These are phyloP conservation scores for Rhopilema esculentum DNA, from an alignment of 30 jellyfish, hydroid and myxozoan genomes.

Conservation along the genomic window DNA sequence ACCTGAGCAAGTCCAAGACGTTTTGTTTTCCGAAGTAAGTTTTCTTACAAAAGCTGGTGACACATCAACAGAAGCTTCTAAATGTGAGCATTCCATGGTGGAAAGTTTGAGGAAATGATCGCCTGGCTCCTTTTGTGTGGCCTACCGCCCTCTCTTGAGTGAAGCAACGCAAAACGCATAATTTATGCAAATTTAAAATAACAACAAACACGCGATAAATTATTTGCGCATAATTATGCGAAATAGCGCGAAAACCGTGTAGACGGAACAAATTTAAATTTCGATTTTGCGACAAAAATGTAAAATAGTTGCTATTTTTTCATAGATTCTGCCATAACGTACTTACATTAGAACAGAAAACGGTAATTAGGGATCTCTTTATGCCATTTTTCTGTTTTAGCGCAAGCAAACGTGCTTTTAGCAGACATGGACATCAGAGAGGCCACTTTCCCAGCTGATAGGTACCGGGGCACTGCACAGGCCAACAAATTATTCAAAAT, in stretches of 20 bases:
- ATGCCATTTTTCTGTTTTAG: too few species aligned
- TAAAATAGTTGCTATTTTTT: too few species aligned
- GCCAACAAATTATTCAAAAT: too few species aligned
- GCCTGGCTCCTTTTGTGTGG: background rate
- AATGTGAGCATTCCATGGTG: slow-evolving; percentile 88
- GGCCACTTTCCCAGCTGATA: too few species aligned
- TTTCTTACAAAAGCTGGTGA: slow-evolving; percentile 86
- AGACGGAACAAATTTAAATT: too few species aligned
- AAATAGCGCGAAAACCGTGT: background rate
- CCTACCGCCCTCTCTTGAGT: slow-evolving; percentile 9
- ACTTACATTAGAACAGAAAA: too few species aligned
- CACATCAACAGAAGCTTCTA: slow-evolving; percentile 84
- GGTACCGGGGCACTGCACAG: too few species aligned
- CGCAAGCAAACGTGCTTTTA: too few species aligned
- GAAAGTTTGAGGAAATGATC: background rate
- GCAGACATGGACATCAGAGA: too few species aligned
- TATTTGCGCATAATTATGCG: background rate
- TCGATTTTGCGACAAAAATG: too few species aligned
- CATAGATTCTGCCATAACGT: too few species aligned
- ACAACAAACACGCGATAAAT: background rate
- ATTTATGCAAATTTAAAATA: slow-evolving; percentile 3
- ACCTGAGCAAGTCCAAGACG: slow-evolving; percentile 92
- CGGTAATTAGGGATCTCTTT: too few species aligned
- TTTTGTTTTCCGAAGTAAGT: slow-evolving; percentile 65
- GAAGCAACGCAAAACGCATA: background rate